Percentiles rank a stretch among this genome's conserved stretches.
phyloP scores from a whole-genome alignment of 2,888 invertebrate genomes.

The Mactromeris polynyma region DNA sequence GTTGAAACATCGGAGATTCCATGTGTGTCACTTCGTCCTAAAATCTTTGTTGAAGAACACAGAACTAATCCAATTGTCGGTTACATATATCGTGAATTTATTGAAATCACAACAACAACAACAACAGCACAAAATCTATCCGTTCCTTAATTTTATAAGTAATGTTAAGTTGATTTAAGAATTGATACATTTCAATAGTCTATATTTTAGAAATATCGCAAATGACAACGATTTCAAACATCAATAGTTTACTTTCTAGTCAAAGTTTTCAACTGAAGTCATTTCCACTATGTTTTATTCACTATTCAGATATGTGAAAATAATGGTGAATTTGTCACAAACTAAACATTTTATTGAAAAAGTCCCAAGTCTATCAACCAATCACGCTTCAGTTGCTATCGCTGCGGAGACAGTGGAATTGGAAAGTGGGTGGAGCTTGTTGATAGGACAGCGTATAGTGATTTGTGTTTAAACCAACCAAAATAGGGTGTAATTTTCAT shows the following conservation, averaged over 20 bases:
- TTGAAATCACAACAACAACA: neutral
- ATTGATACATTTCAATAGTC: neutral
- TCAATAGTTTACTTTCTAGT: neutral
- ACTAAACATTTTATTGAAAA: constrained; percentile 52
- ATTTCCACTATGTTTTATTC: neutral
- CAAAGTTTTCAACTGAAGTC: neutral
- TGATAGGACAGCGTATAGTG: constrained; percentile 37
- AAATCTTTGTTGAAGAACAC: neutral
- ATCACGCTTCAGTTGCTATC: constrained; percentile 18
- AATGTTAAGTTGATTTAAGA: neutral
- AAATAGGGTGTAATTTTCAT: constrained; percentile 61
- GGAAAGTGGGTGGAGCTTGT: constrained; percentile 36
- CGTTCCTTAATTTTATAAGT: neutral
- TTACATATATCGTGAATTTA: neutral
- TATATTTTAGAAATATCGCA: neutral
- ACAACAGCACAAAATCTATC: neutral
- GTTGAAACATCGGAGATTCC: constrained; percentile 46
- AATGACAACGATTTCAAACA: neutral
- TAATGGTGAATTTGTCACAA: constrained; percentile 63
- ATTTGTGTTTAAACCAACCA: constrained; percentile 49
- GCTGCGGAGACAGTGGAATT: constrained; percentile 60
- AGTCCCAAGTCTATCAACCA: constrained; percentile 41
- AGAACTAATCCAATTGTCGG: neutral
- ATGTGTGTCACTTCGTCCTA: neutral
- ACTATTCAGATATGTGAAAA: constrained; percentile 12